These are phyloP conservation scores for Odontocerum albicorne DNA, from an alignment of 2,888 invertebrate species.

Conservation along the genomic window DNA sequence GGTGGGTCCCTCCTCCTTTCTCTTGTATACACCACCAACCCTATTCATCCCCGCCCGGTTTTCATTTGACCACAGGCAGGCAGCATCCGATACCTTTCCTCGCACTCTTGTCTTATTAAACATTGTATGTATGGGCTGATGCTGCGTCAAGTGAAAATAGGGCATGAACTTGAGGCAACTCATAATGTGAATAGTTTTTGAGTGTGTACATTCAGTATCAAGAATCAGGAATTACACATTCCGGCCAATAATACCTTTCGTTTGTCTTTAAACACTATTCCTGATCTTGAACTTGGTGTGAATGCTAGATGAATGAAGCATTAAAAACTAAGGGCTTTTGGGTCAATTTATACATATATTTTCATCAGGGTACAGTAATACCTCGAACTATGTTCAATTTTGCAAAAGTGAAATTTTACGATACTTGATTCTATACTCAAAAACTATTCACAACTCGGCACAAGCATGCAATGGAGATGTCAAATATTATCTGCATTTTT, in stretches of 20 bases:
- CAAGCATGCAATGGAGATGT: conserved; percentile 55
- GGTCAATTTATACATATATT: too few relatives aligned
- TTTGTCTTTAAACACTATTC: too few relatives aligned
- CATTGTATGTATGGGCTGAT: conserved; percentile 1
- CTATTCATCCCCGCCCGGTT: conserved; percentile 11
- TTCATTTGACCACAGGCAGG: conserved; percentile 18
- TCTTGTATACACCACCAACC: conserved; percentile 6
- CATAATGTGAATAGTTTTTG: conserved; percentile 37
- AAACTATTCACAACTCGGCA: conserved; percentile 62
- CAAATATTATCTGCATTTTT: conserved; percentile 42
- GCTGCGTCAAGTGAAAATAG: conserved; percentile 25
- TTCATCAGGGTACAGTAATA: too few relatives aligned
- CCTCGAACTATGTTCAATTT: too few relatives aligned
- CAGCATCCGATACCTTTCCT: not conserved
- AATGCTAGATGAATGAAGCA: conserved; percentile 17
- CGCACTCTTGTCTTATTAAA: not conserved
- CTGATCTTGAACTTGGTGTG: conserved; percentile 10
- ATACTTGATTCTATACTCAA: conserved; percentile 46
- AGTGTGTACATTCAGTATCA: conserved; percentile 22
- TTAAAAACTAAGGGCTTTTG: too few relatives aligned
- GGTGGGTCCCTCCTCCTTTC: conserved; percentile 54
- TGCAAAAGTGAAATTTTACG: too few relatives aligned
- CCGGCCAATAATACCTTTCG: too few relatives aligned
- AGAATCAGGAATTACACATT: too few relatives aligned
- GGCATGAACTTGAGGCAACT: conserved; percentile 30